Evolutionary conservation across 1,140 invertebrate genomes (phyloP), one percentile per base, ranked within the genome.

Genomic region (Ips typographus): DNA sequence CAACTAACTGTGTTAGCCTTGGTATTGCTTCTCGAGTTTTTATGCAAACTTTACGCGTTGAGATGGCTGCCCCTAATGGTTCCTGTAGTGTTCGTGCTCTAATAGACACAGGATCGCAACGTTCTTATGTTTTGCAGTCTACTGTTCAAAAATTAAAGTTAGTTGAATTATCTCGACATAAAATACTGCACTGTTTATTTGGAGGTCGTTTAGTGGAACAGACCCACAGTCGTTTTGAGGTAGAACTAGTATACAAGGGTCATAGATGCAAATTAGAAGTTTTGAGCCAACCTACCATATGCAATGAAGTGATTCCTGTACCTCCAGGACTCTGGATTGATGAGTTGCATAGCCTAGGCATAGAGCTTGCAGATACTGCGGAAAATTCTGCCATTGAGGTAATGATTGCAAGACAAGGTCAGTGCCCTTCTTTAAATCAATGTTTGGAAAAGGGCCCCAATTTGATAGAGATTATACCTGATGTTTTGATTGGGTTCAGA

Each of bases 381-480:
- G 44, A 47, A 47, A 36, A 41, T 55, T 41, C 39, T 62, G 63
- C 65, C 7, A 72, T 78, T 37, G 52, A 67, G 2, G 2, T 75
- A 22, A 47, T 78, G 36, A 75, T 77, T 22, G 22, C 22, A 22
- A 22, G 22, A 22, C 22, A 22, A 22, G 22, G 22, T 22, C 22
- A 22, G 22, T 22, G 22, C 22, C 0, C 22, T 22, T 22, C 22
- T 22, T 22, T 22, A 22, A 22, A 22, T 22, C 22, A 22, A 22
- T 22, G 22, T 22, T 22, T 22, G 22, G 22, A 22, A 22, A 22
- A 22, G 22, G 22, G 22, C 22, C 0, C 22, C 22, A 22, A 22
- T 22, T 22, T 22, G 22, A 22, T 22, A 22, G 22, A 22, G 22
- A 22, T 22, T 22, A 22, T 0, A 22, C 22, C 22, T 22, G 22